phyloP scores from a whole-genome alignment of 2,113 vertebrate genomes.

The Tyto alba region DNA sequence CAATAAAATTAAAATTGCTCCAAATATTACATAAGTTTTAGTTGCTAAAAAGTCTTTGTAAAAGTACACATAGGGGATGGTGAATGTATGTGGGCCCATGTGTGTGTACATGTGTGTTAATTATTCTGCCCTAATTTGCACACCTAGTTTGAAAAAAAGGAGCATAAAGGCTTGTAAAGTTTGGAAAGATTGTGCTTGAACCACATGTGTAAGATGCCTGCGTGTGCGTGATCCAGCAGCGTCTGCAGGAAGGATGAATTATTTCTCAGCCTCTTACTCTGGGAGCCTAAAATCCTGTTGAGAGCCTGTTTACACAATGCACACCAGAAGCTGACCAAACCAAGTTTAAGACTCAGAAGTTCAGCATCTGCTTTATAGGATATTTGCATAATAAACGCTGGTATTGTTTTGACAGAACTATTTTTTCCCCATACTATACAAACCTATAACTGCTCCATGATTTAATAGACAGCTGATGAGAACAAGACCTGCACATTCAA shows the following conservation, averaged over 20 bases:
- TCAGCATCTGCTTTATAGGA: not conserved
- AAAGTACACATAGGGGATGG: not conserved
- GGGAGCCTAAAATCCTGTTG: not conserved
- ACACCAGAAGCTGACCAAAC: not conserved
- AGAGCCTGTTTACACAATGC: not conserved
- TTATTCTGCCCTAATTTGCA: not conserved
- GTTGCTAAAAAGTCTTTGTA: not conserved
- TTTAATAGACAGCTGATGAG: not conserved
- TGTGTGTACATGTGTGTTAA: not conserved
- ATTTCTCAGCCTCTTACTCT: not conserved
- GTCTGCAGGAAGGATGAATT: not conserved
- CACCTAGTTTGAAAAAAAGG: not conserved
- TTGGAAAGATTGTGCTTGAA: not conserved
- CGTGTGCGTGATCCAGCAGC: not conserved
- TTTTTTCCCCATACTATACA: not conserved
- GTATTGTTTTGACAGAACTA: not conserved
- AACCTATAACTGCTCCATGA: not conserved
- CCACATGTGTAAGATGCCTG: accelerated
- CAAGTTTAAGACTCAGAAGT: not conserved
- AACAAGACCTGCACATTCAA: not conserved
- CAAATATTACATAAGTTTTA: not conserved
- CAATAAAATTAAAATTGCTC: not conserved
- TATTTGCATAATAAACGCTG: not conserved
- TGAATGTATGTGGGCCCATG: not conserved
- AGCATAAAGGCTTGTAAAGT: not conserved